These are phyloP conservation scores for Myotis daubentonii DNA, from an alignment of 2,797 vertebrate species.

Conservation along the genomic window DNA sequence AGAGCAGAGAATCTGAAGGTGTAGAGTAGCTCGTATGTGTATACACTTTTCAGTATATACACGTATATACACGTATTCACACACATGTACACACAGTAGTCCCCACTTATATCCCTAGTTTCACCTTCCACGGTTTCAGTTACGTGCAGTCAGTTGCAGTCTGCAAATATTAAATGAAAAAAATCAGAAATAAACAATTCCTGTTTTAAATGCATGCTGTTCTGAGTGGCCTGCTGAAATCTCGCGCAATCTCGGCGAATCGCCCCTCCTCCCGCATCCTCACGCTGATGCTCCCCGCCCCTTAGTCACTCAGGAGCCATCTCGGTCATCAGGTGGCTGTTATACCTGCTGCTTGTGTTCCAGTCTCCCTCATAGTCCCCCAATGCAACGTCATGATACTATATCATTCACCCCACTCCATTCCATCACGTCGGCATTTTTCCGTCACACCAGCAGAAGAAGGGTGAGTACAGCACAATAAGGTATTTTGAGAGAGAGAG, in stretches of 20 bases:
- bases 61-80: background rate
- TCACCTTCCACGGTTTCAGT: background rate
- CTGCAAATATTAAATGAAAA: background rate
- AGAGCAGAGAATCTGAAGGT: background rate
- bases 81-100: too few species aligned
- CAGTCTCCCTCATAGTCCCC: background rate
- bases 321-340: too few species aligned
- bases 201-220: background rate
- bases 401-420: background rate
- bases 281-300: accelerated
- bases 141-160: background rate
- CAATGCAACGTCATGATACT: accelerated
- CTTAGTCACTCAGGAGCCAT: background rate
- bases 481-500: background rate
- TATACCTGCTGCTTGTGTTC: background rate
- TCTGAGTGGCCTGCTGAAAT: background rate
- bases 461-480: background rate
- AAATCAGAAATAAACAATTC: background rate
- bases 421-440: too few species aligned
- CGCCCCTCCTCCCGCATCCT: background rate
- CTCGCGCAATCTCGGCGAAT: too few species aligned
- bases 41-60: background rate
- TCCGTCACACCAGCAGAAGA: background rate
- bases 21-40: background rate
- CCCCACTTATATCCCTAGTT: background rate